phyloP scores from a whole-genome alignment of 2,113 vertebrate genomes.

The Cyphomyrus plagiostoma region DNA sequence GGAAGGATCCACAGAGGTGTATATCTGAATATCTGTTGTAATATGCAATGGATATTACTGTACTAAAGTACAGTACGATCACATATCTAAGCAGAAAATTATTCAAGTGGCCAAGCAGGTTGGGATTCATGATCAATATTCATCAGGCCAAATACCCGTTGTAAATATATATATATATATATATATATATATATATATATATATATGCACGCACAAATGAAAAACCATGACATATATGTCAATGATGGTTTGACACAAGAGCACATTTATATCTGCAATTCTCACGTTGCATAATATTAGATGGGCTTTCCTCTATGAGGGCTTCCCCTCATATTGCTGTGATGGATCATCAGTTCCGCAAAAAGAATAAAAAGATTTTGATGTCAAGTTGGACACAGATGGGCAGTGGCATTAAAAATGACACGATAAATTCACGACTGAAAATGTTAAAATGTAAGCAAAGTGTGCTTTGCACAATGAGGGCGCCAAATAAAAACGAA shows the following conservation, averaged over 20 bases:
- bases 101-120: background rate
- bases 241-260: slow-evolving; percentile 30
- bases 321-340: no score
- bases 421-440: background rate
- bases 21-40: background rate
- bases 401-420: background rate
- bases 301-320: slow-evolving; percentile 4
- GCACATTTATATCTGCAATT: slow-evolving; percentile 26
- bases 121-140: background rate
- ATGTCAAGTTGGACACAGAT: background rate
- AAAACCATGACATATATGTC: slow-evolving; percentile 21
- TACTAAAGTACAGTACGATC: background rate
- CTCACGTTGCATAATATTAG: slow-evolving; percentile 24
- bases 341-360: slow-evolving; percentile 9
- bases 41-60: background rate
- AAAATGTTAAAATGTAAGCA: background rate
- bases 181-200: no score
- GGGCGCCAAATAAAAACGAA: background rate
- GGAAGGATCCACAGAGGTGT: background rate
- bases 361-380: background rate
- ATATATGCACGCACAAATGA: background rate
- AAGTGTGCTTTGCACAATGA: background rate
- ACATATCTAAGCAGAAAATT: background rate
- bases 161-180: no score
- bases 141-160: background rate